Percentiles rank a stretch among this genome's conserved stretches.
Evolutionary conservation across 2,888 invertebrate genomes (phyloP).

Genomic region (Drosophila koepferae): DNA sequence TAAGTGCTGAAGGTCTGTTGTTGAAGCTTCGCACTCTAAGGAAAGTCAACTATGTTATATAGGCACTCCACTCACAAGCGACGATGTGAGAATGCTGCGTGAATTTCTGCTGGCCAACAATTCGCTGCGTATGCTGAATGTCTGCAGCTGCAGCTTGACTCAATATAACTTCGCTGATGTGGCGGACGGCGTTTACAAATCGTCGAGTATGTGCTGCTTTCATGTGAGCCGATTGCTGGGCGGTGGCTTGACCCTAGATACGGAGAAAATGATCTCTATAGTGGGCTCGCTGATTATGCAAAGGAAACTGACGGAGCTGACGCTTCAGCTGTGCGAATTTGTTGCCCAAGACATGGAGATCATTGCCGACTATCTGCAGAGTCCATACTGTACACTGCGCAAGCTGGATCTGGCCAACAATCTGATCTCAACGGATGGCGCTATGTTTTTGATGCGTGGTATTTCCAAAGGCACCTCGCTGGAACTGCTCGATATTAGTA

Average conservation of each 20-base stretch:
- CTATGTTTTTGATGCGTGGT: constrained; percentile 70
- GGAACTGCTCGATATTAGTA: constrained; percentile 73
- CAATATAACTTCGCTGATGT: constrained; percentile 81
- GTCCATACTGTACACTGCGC: constrained; percentile 44
- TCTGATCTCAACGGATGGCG: constrained; percentile 77
- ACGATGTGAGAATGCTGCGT: constrained; percentile 55
- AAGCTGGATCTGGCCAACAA: constrained; percentile 77
- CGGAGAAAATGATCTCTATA: constrained; percentile 69
- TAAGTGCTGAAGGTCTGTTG: constrained; percentile 27
- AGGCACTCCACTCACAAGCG: constrained; percentile 63
- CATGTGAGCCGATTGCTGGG: constrained; percentile 73
- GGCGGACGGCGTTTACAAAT: constrained; percentile 83
- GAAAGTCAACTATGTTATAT: not conserved
- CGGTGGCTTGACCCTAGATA: constrained; percentile 66
- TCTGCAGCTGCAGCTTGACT: constrained; percentile 70
- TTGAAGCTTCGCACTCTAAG: not conserved
- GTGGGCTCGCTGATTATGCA: constrained; percentile 80
- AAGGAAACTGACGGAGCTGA: constrained; percentile 74
- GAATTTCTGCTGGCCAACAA: constrained; percentile 62
- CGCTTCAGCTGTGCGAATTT: constrained; percentile 79
- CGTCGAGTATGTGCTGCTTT: constrained; percentile 61
- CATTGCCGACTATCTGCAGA: constrained; percentile 76
- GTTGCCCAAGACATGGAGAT: constrained; percentile 78
- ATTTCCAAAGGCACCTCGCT: constrained; percentile 60
- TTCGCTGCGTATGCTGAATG: constrained; percentile 63